phyloP scores from a whole-genome alignment of 2,797 vertebrate genomes.

The Typhlichthys subterraneus region DNA sequence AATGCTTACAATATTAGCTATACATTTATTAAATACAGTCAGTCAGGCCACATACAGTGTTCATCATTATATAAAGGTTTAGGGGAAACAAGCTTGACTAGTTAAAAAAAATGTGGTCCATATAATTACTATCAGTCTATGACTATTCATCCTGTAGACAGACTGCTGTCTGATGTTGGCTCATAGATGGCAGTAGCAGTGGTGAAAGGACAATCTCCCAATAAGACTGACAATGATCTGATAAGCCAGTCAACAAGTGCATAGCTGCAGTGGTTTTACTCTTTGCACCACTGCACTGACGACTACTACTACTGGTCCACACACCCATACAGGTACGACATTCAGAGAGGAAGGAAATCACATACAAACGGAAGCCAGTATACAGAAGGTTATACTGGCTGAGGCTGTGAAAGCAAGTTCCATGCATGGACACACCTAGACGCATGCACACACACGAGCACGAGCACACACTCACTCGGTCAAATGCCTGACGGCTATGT shows the following conservation, averaged over 20 bases:
- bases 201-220: slow-evolving; percentile 23
- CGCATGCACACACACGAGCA: neutral
- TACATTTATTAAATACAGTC: no score
- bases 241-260: slow-evolving; percentile 14
- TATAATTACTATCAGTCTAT: no score
- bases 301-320: neutral
- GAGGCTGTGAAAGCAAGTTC: slow-evolving; percentile 14
- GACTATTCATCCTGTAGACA: no score
- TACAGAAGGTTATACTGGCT: slow-evolving; percentile 5
- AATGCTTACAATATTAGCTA: no score
- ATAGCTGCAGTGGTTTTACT: slow-evolving; percentile 7
- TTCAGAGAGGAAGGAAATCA: no score
- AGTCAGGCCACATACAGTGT: no score
- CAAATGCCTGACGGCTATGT: neutral
- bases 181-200: slow-evolving; percentile 10
- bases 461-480: neutral
- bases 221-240: slow-evolving; percentile 15
- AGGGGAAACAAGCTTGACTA: no score
- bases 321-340: neutral
- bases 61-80: no score
- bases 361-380: neutral
- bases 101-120: no score
- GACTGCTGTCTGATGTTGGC: no score
- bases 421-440: neutral
- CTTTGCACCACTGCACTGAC: slow-evolving; percentile 1